phyloP scores from a whole-genome alignment of 2,888 invertebrate genomes.

The Ormyrus nitidulus region DNA sequence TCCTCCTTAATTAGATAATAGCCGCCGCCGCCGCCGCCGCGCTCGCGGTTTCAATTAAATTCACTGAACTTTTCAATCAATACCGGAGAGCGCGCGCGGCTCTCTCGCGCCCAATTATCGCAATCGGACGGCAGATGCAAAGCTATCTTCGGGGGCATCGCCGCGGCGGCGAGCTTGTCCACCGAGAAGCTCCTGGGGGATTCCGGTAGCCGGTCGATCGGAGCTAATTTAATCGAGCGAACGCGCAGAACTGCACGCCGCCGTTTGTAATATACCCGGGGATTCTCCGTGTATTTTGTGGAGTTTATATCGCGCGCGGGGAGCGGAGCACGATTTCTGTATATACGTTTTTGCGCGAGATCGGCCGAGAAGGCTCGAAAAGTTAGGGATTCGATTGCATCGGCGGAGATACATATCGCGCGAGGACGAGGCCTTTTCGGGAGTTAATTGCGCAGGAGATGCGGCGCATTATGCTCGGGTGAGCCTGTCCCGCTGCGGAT shows the following conservation, averaged over 20 bases:
- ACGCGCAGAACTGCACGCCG: not conserved
- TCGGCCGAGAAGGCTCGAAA: slow-evolving; percentile 15
- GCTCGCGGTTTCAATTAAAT: slow-evolving; percentile 58
- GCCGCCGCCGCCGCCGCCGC: slow-evolving; percentile 15
- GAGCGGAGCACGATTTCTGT: not conserved
- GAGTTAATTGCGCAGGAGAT: slow-evolving; percentile 52
- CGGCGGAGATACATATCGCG: slow-evolving; percentile 48
- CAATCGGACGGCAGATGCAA: slow-evolving; percentile 72
- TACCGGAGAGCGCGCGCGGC: slow-evolving; percentile 52
- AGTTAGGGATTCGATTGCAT: slow-evolving; percentile 46
- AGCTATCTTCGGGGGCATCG: slow-evolving; percentile 70
- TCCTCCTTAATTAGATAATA: slow-evolving; percentile 63
- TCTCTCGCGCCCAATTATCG: slow-evolving; percentile 70
- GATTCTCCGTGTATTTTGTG: not conserved
- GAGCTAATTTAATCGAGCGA: slow-evolving; percentile 61
- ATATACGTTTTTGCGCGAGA: slow-evolving; percentile 8
- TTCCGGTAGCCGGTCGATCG: slow-evolving; percentile 55
- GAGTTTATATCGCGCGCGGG: slow-evolving; percentile 17
- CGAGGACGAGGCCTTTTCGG: not conserved
- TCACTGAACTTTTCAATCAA: slow-evolving; percentile 66
- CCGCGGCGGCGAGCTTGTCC: slow-evolving; percentile 17
- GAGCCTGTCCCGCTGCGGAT: slow-evolving; percentile 29
- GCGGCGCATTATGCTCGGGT: slow-evolving; percentile 52
- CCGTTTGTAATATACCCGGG: slow-evolving; percentile 8
- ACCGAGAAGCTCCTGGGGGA: slow-evolving; percentile 19